Base-by-base conservation (phyloP, 2,888 invertebrate species). In the Nipponacmea schrenckii region DNA sequence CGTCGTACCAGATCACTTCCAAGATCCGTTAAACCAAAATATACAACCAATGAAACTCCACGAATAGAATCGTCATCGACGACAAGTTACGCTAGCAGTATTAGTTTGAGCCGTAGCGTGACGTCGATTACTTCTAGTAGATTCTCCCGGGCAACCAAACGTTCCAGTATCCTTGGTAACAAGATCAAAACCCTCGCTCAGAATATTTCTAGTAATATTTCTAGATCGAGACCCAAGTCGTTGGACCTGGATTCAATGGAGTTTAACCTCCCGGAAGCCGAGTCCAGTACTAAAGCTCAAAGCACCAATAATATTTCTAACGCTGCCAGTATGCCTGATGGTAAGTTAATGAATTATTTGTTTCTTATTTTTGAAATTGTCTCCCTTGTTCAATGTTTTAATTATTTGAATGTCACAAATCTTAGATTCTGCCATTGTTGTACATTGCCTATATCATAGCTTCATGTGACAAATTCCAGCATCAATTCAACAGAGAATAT, bases 1-100 rank as follows among this genome's bases (percentile, higher is more conserved):
- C 70, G 83, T 26, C 73, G 84, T 62, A 79, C 85, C 71, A 79
- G 80, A 67, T 85, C 85, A 14, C 74, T 84, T 50, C 85, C 85
- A 62, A 72, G 84, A 27, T 84, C 83, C 72, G 79, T 82, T 44
- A 83, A 83, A 69, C 24, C 39, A 4, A n/a, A 44, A 24, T 12
- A 56, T 27, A 62, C 26, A 65, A 20, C 12, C 24, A 12, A 39
- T 20, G 15, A 39, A 69, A 31, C 69, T 27, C 20, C 15, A 12
- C 20, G 45, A 26, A 5, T 20, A n/a, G 50, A n/a, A 31, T 24
- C 26, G 45, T 17, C 24, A 20, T 20, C 62, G n/a, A 46, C 46
- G 50, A 20, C 65, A 62, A 71, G 74, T 45, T 72, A 68, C 67
- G 63, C 79, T 44, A 83, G 84, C 74, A 80, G 76, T 31, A 66